Base-by-base conservation (phyloP, 2,888 invertebrate genomes). In the Drosophila paramelanica region DNA sequence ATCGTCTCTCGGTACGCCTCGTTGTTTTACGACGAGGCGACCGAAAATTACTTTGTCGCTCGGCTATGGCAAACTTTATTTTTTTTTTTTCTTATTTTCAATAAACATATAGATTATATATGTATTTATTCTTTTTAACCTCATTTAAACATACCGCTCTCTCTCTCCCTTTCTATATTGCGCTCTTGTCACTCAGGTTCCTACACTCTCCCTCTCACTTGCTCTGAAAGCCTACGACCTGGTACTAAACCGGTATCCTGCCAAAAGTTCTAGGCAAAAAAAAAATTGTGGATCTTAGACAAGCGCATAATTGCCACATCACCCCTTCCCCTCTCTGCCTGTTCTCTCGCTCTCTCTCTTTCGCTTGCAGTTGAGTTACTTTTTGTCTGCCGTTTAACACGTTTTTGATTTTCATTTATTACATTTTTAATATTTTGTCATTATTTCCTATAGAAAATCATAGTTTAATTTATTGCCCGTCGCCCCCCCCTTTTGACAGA, bases 241-340 rank as follows among this genome's bases (percentile, higher is more conserved):
- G 42, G 17, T 51, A 36, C 27, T 27, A 88, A 88, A 83, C 83
- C 83, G 83, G 83, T 83, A 83, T 85, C 85, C 82, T 82, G 73
- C 11, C 61, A 53, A 70, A 75, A 56, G 64, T 71, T 76, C 65
- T 79, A 68, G 73, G 59, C 45, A 55, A 58, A 52, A 46, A 47
- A 50, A 7, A 17, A 3, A 59, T 23, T 51, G 60, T 45, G 38
- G 75, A 78, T 78, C 73, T 78, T 53, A 41, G 47, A 36, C 49
- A 31, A 27, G 13, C 10, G 33, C 25, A 47, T 17, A 42, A 13
- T 52, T 43, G 51, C n/a, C 17, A 46, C 51, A 25, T 25, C 11
- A 39, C 55, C 17, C 36, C 51, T 23, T 17, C 14, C 39, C 3
- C 25, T 5, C 13, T 10, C 23, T 1, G 14, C 8, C 10, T 7